Evolutionary conservation across 2,113 vertebrate genomes (phyloP), one percentile per base, ranked within the genome.

Genomic region (Cathartes aura): DNA sequence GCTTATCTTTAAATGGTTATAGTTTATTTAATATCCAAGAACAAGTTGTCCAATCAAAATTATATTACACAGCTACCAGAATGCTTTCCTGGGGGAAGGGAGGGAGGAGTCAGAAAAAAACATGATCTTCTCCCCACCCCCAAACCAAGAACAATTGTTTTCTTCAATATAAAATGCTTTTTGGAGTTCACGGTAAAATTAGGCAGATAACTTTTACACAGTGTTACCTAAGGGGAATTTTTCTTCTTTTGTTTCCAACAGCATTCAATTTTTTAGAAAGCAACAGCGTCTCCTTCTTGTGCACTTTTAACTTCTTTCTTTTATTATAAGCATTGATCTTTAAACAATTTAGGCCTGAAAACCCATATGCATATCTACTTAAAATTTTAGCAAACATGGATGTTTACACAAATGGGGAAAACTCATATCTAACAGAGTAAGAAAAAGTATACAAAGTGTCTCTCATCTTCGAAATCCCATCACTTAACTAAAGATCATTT

Each of bases 331-430:
- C 11, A 62, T 1, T 48, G 12, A 52, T 60, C 22, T 74, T 87
- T 10, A 62, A 80, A 81, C 30, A 63, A n/a, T 53, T 59, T 30
- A 83, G 36, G 47, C 17, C 43, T 55, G 55, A 87, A 93, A 93
- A 88, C 30, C 1, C 36, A 22, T 17, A 70, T 0, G 0, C 4
- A 4, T 15, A 79, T 20, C 11, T 81, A 38, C 40, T 55, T 34
- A 52, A 42, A 68, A 43, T n/a, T 60, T 78, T 45, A 89, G 26
- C n/a, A 67, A 76, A 62, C 1, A 0, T 14, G 6, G 78, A 48
- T 17, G 8, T 26, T 92, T 78, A 76, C 45, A 78, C 16, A 30
- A 63, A 52, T 15, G 56, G 9, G 11, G 34, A 89, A 94, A 91
- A 83, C 2, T 32, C 5, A 1, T 16, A 60, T 21, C 12, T 92